Base-by-base conservation (phyloP, 2,797 vertebrate species). In the Ctenosaura bakeri region DNA sequence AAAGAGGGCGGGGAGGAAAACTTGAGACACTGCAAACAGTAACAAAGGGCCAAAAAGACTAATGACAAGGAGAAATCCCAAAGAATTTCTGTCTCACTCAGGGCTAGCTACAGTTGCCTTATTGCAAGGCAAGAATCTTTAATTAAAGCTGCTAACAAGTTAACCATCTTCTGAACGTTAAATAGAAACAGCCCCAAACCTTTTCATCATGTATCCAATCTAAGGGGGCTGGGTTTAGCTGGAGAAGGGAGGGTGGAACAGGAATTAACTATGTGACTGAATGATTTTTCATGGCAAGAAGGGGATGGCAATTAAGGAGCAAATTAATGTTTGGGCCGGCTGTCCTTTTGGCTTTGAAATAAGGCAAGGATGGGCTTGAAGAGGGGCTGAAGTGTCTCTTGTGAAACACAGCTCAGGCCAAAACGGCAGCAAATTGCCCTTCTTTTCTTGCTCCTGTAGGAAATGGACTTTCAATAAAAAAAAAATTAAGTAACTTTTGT, bases 311-410 rank as follows among this genome's bases (percentile, higher is more conserved):
- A 97, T 96, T 96, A 96, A 94, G 92, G 94, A 94, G 94, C 93
- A 97, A 94, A 96, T 96, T 95, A 96, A 96, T 96, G 94, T 96
- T 96, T 64, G 62, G 22, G 62, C 95, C 94, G 95, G 95, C 94
- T 95, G 95, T 62, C 90, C 88, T 95, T 97, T 96, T 95, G 95
- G 94, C 96, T 96, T 96, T 97, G 94, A 97, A 96, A 92, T 93
- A 93, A 95, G 94, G 93, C 92, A 96, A 93, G 94, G 91, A 89
- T 94, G 91, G 94, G 88, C 93, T 95, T 95, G 93, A 81, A 91
- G 91, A 1, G 54, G 93, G 93, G 83, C 90, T 92, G 93, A 94
- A 95, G 90, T 93, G 92, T 86, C 93, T 94, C 94, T 89, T 73
- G 92, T 4, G 35, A 66, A 86, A 74, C 92, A 92, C 88, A 94